phyloP scores from a whole-genome alignment of 2,888 invertebrate species.

The Hedya salicella region DNA sequence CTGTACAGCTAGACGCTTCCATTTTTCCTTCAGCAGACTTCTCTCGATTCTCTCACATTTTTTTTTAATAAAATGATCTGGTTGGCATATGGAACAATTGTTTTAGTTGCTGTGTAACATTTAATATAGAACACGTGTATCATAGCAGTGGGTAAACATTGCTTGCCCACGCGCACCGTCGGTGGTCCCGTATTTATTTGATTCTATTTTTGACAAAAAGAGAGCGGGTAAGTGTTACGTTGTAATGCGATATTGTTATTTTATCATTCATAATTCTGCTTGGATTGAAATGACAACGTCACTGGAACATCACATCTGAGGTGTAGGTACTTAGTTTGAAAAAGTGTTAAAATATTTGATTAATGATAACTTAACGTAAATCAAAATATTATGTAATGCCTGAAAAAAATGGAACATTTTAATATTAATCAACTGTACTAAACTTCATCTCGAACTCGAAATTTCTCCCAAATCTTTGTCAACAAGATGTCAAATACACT shows the following conservation, averaged over 20 bases:
- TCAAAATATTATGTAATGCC: no score
- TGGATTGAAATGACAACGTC: background rate
- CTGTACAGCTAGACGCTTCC: no score
- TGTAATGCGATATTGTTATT: slow-evolving; percentile 11
- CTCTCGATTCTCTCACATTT: background rate
- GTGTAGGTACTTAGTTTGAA: background rate
- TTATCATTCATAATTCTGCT: background rate
- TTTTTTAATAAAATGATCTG: background rate
- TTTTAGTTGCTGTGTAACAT: slow-evolving; percentile 19
- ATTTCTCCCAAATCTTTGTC: background rate
- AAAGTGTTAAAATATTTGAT: background rate
- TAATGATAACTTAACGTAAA: no score
- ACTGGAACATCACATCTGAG: no score
- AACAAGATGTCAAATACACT: background rate
- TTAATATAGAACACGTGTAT: slow-evolving; percentile 44
- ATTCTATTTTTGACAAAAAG: slow-evolving; percentile 51
- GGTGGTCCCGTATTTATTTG: slow-evolving; percentile 58
- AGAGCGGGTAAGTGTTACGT: slow-evolving; percentile 40
- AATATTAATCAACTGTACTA: no score
- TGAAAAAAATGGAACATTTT: no score
- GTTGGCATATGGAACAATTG: slow-evolving; percentile 45
- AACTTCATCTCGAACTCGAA: no score
- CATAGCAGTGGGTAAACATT: slow-evolving; percentile 43
- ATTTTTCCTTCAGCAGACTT: no score
- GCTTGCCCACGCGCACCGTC: slow-evolving; percentile 50